phyloP scores from a whole-genome alignment of 2,113 vertebrate genomes.

The Silurus glanis region DNA sequence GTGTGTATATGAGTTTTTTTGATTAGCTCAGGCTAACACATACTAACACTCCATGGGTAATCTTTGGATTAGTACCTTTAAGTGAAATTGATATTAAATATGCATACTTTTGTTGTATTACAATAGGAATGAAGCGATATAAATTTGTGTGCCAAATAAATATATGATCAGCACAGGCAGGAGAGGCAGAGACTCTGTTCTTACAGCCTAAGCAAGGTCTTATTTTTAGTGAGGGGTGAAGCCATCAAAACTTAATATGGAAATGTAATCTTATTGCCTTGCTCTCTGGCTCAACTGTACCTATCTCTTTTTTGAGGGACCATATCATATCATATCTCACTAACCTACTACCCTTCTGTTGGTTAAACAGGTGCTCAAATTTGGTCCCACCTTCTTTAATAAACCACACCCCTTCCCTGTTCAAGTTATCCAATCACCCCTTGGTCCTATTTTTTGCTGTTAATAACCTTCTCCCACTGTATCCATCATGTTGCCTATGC shows the following conservation, averaged over 20 bases:
- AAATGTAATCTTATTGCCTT: slow-evolving; percentile 64
- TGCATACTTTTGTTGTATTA: not conserved
- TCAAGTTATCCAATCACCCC: slow-evolving; percentile 14
- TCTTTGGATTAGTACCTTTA: not conserved
- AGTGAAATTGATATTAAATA: not conserved
- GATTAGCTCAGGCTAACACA: not conserved
- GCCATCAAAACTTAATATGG: slow-evolving; percentile 73
- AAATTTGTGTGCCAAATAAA: not conserved
- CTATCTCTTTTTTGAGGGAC: slow-evolving; percentile 20
- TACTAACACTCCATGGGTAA: not conserved
- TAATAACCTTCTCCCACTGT: not conserved
- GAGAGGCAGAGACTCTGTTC: slow-evolving; percentile 44
- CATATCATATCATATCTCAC: slow-evolving; percentile 17
- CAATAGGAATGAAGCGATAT: slow-evolving; percentile 13
- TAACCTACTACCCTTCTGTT: not conserved
- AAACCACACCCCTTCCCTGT: not conserved
- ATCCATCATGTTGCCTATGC: not conserved
- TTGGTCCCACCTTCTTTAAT: slow-evolving; percentile 1
- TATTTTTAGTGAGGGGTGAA: slow-evolving; percentile 72
- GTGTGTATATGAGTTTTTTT: not conserved
- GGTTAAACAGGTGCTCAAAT: slow-evolving; percentile 65
- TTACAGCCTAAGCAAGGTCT: slow-evolving; percentile 39
- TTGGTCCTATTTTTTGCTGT: not conserved
- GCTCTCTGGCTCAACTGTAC: slow-evolving; percentile 43
- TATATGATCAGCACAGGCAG: not conserved